Conservation (phyloP, 2,888 invertebrate genomes). For the Caradrina kadenii region DNA sequence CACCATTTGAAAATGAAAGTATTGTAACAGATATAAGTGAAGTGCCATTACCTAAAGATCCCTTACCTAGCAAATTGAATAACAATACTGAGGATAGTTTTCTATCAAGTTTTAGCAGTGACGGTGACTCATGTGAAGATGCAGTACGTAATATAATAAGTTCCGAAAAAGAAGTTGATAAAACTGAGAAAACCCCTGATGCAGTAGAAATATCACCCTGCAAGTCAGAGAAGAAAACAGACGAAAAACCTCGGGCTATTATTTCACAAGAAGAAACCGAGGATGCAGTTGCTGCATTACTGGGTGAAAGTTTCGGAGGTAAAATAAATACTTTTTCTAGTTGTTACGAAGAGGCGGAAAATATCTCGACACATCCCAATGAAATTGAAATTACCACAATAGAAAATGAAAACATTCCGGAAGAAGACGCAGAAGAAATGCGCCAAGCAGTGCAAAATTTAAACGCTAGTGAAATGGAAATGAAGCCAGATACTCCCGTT, state of each 20-base stretch:
- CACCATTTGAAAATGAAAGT: conserved; percentile 80
- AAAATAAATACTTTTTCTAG: conserved; percentile 89
- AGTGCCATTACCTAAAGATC: conserved; percentile 80
- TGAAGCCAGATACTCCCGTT: conserved; percentile 96
- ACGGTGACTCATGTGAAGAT: conserved; percentile 92
- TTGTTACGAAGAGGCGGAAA: conserved; percentile 89
- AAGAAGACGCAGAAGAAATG: conserved; percentile 95
- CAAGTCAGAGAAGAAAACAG: conserved; percentile 90
- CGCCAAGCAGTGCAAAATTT: conserved; percentile 95
- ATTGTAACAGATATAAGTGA: conserved; percentile 83
- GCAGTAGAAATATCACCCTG: conserved; percentile 73
- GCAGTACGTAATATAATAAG: conserved; percentile 95
- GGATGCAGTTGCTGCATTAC: conserved; percentile 96
- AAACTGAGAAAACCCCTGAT: conserved; percentile 69
- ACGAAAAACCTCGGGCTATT: conserved; percentile 95
- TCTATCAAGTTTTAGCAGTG: conserved; percentile 60
- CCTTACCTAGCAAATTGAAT: conserved; percentile 58
- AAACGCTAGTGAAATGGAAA: conserved; percentile 92
- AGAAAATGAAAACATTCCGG: conserved; percentile 91
- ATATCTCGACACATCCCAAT: conserved; percentile 78
- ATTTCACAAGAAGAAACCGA: conserved; percentile 98
- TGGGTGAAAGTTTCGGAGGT: conserved; percentile 96
- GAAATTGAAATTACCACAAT: conserved; percentile 85
- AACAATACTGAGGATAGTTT: conserved; percentile 58
- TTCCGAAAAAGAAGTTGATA: conserved; percentile 71